Base-by-base conservation (phyloP, 2,113 vertebrate genomes). In the Porphyrio hochstetteri region DNA sequence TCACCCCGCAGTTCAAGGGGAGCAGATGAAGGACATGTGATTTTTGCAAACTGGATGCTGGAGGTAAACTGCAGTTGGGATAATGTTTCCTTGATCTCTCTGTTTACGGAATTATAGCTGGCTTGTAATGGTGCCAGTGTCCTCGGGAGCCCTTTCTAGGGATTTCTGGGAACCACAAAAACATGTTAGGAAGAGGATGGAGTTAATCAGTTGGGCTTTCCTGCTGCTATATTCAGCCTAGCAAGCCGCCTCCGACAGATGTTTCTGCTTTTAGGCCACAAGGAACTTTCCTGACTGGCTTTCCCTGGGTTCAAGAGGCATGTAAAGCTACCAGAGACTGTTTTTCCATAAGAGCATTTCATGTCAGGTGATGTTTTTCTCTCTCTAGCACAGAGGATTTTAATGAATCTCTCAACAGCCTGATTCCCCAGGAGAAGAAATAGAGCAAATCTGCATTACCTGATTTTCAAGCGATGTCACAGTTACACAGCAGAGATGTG, bases 181-280 rank as follows among this genome's bases (percentile, higher is more conserved):
- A 75, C 93, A 94, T 78, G 80, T 89, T 96, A 91, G 82, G 78
- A 96, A 87, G 90, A 95, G 94, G 93, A 95, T 95, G 95, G 93
- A 95, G 80, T 96, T 97, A 97, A 97, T 97, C 96, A 89, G 77
- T 75, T 92, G 91, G 93, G 91, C 94, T 97, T 96, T 95, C 85
- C 93, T 95, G 94, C 82, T 96, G 95, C 91, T 97, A 93, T 96
- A 94, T 96, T 97, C 93, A 87, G 91, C 85, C 82, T 67, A 95
- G 77, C 95, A 95, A 96, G 93, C 95, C 18, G 56, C 70, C 68
- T 92, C 65, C 1, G 33, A 92, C 96, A 97, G 95, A 97, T 97
- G 97, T 95, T 95, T 93, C 79, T 95, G 96, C 86, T 96, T 95
- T 94, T 96, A 97, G 91, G 85, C 76, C 89, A 88, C 76, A 63